phyloP scores from a whole-genome alignment of 2,888 invertebrate species.

The Acrocera orbiculus region DNA sequence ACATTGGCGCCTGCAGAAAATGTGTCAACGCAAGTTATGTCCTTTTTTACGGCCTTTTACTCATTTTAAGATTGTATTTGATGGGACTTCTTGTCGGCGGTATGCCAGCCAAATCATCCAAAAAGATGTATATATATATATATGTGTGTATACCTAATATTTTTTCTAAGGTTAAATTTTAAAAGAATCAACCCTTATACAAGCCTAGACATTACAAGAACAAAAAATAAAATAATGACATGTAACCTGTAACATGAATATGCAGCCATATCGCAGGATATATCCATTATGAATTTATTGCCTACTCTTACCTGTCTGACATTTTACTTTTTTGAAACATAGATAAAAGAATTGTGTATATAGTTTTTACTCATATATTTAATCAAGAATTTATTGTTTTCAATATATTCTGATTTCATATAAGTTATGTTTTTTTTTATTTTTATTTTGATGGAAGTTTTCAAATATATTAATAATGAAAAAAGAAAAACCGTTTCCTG shows the following conservation, averaged over 20 bases:
- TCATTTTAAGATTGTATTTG: not conserved
- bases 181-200: conserved; percentile 2
- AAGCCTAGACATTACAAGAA: not conserved
- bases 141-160: not conserved
- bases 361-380: too few relatives aligned
- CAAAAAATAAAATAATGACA: not conserved
- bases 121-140: not conserved
- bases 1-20: conserved; percentile 6
- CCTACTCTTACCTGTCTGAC: conserved; percentile 2
- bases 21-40: conserved; percentile 5
- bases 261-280: conserved; percentile 2
- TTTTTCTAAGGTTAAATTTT: too few relatives aligned
- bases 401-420: too few relatives aligned
- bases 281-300: conserved; percentile 6
- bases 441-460: too few relatives aligned
- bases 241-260: not conserved
- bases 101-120: conserved; percentile 2
- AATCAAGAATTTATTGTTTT: too few relatives aligned
- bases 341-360: too few relatives aligned
- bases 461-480: too few relatives aligned
- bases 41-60: not conserved
- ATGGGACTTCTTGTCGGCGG: conserved; percentile 1
- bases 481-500: too few relatives aligned
- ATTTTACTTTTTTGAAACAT: not conserved
- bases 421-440: too few relatives aligned